phyloP scores from a whole-genome alignment of 2,888 invertebrate genomes.

The Clivina fossor region DNA sequence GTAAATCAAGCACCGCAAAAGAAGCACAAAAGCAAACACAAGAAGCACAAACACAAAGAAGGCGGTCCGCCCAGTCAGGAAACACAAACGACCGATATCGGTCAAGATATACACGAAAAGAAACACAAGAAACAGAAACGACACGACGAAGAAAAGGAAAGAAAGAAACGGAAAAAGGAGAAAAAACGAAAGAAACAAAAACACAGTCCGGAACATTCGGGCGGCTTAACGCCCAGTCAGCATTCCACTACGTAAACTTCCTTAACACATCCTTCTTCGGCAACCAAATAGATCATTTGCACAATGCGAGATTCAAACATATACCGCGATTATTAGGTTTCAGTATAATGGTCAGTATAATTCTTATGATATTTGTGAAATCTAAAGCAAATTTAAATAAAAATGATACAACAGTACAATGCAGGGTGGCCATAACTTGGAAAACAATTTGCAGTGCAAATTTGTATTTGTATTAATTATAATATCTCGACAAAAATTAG shows the following conservation, averaged over 20 bases:
- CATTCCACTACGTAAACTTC: conserved; percentile 51
- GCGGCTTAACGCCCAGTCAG: conserved; percentile 65
- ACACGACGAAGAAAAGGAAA: conserved; percentile 90
- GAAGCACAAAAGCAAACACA: conserved; percentile 94
- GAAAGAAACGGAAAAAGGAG: conserved; percentile 92
- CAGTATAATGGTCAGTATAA: neutral
- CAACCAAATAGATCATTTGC: conserved; percentile 9
- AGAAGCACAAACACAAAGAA: conserved; percentile 91
- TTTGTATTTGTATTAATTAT: too few species aligned
- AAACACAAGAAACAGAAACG: conserved; percentile 94
- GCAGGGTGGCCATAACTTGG: too few species aligned
- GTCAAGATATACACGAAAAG: conserved; percentile 86
- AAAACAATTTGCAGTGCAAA: too few species aligned
- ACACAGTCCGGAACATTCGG: conserved; percentile 84
- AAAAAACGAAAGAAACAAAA: conserved; percentile 94
- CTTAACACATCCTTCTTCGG: conserved; percentile 5
- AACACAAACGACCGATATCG: conserved; percentile 64
- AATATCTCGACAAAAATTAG: too few species aligned
- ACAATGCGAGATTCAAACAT: conserved; percentile 7
- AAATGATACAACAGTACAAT: neutral
- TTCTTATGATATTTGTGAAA: neutral
- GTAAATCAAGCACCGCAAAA: conserved; percentile 89
- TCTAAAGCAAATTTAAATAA: conserved; percentile 8
- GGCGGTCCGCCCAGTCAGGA: conserved; percentile 78
- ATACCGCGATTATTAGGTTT: conserved; percentile 13